phyloP scores from a whole-genome alignment of 2,888 invertebrate genomes.

The Torymus texanus region DNA sequence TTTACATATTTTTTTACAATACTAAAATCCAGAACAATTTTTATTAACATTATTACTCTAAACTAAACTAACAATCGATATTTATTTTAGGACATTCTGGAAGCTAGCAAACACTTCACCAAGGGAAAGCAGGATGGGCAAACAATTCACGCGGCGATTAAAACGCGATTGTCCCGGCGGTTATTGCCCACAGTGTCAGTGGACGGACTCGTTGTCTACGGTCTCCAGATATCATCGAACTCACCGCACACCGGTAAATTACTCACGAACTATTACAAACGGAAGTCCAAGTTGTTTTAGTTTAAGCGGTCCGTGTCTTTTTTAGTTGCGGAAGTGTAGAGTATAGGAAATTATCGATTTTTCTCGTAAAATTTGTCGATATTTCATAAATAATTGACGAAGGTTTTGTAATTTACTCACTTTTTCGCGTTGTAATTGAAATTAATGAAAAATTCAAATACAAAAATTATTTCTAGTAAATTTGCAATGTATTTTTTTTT shows the following conservation, averaged over 20 bases:
- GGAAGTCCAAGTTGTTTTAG: too few relatives aligned
- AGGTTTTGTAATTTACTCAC: too few relatives aligned
- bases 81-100: conserved; percentile 76
- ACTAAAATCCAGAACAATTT: background rate
- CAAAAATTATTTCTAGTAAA: too few relatives aligned
- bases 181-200: conserved; percentile 83
- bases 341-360: too few relatives aligned
- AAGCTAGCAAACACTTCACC: conserved; percentile 79
- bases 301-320: too few relatives aligned
- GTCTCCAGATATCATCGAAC: conserved; percentile 79
- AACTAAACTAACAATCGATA: conserved; percentile 1
- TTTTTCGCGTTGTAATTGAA: too few relatives aligned
- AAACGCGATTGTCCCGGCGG: conserved; percentile 84
- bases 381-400: too few relatives aligned
- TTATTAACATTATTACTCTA: conserved; percentile 9
- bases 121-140: conserved; percentile 78
- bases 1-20: too few relatives aligned
- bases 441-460: too few relatives aligned
- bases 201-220: conserved; percentile 86
- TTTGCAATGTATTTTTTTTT: too few relatives aligned
- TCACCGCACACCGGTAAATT: conserved; percentile 38
- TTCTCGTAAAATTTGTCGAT: too few relatives aligned
- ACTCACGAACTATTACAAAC: background rate
- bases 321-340: too few relatives aligned
- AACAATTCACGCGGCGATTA: conserved; percentile 80